Conservation (phyloP, 2,888 invertebrate genomes). For the Eupsilia transversa region DNA sequence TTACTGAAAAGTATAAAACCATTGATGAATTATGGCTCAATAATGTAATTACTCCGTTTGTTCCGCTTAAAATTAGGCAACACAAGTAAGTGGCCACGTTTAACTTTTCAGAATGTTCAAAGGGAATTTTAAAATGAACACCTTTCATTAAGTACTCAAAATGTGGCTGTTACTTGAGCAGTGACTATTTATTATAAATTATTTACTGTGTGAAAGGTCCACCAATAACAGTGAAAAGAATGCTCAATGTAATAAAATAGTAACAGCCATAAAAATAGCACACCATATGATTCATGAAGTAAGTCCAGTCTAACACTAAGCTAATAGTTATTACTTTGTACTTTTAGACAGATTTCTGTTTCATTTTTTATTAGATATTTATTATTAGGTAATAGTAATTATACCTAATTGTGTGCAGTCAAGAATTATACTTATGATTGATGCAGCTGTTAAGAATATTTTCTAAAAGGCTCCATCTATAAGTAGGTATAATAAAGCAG, state of each 20-base stretch:
- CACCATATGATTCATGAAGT: not conserved
- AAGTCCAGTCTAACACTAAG: not conserved
- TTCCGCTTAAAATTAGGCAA: slow-evolving; percentile 11
- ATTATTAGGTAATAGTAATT: no score
- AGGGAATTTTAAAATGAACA: slow-evolving; percentile 20
- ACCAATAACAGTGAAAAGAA: not conserved
- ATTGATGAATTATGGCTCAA: slow-evolving; percentile 12
- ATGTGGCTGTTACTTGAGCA: not conserved
- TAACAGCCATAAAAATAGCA: not conserved
- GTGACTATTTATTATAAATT: slow-evolving; percentile 8
- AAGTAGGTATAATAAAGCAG: not conserved
- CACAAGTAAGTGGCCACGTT: not conserved
- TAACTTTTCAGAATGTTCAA: slow-evolving; percentile 20
- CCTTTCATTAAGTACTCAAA: slow-evolving; percentile 17
- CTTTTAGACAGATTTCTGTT: not conserved
- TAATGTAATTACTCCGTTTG: not conserved
- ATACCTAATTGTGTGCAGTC: not conserved
- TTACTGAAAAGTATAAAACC: not conserved
- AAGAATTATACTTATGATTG: not conserved
- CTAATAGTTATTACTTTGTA: not conserved
- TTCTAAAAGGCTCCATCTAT: not conserved
- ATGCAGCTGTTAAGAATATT: not conserved
- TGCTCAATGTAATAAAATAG: not conserved
- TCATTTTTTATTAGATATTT: not conserved
- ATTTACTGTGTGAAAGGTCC: not conserved